Evolutionary conservation across 2,113 vertebrate genomes (phyloP).

Genomic region (Gnathonemus longibarbis): DNA sequence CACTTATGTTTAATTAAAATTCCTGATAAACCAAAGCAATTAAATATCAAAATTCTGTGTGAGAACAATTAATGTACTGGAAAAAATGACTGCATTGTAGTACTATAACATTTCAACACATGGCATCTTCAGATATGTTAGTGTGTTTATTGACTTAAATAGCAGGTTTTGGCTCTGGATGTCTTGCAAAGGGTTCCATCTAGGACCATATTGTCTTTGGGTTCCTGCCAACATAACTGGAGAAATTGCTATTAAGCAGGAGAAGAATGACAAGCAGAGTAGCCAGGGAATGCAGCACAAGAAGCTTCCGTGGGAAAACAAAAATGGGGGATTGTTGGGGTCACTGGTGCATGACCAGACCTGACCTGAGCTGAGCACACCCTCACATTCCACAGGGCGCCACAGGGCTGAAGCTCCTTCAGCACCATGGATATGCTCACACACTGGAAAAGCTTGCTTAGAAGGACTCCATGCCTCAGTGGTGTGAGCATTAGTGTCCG

Average conservation of each 20-base stretch:
- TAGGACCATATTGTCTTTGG: slow-evolving; percentile 45
- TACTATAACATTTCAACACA: neutral
- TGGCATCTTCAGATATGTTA: neutral
- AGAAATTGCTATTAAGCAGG: slow-evolving; percentile 36
- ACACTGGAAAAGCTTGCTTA: neutral
- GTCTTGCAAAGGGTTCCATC: slow-evolving; percentile 30
- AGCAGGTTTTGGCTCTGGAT: slow-evolving; percentile 31
- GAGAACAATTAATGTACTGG: neutral
- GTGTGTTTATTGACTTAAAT: neutral
- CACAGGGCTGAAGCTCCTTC: slow-evolving; percentile 21
- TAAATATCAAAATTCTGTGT: neutral
- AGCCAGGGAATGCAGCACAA: slow-evolving; percentile 20
- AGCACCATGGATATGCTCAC: neutral
- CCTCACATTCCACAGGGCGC: slow-evolving; percentile 47
- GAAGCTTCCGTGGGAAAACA: slow-evolving; percentile 61
- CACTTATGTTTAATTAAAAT: neutral
- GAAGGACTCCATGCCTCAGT: neutral
- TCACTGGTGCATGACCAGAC: slow-evolving; percentile 48
- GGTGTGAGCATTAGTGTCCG: neutral
- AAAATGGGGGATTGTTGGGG: slow-evolving; percentile 51
- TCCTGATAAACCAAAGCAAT: neutral
- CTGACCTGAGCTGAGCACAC: slow-evolving; percentile 39
- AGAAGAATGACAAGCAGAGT: slow-evolving; percentile 8
- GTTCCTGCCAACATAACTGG: slow-evolving; percentile 34
- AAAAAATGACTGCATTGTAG: neutral